Conservation (phyloP, 2,113 vertebrate genomes). For the Corvus cornix region DNA sequence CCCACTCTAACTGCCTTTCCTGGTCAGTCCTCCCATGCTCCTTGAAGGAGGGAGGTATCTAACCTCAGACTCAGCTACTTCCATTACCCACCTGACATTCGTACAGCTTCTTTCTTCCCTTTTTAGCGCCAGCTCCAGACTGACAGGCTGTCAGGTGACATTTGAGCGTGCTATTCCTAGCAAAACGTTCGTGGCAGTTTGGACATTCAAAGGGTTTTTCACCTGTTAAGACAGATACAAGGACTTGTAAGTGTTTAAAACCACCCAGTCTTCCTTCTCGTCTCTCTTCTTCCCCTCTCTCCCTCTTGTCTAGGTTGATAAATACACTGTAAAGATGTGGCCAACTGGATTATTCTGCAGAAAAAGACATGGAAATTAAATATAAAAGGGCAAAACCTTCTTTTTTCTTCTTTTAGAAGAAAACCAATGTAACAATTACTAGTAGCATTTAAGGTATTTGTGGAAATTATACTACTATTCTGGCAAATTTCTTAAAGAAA, state of each 20-base stretch:
- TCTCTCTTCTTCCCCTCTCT: neutral
- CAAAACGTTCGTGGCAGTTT: constrained; percentile 95
- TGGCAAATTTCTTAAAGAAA: neutral
- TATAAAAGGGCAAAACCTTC: neutral
- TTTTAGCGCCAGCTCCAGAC: constrained; percentile 94
- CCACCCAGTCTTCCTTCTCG: neutral
- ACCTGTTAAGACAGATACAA: constrained; percentile 75
- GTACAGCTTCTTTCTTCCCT: constrained; percentile 96
- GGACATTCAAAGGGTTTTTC: constrained; percentile 98
- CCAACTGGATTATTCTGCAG: neutral
- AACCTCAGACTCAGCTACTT: neutral
- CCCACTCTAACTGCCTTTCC: neutral
- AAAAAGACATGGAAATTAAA: neutral
- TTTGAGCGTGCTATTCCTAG: constrained; percentile 95
- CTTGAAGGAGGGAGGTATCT: neutral
- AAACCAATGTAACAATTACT: neutral
- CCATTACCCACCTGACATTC: constrained; percentile 92
- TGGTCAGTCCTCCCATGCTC: neutral
- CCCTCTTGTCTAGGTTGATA: neutral
- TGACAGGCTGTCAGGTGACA: constrained; percentile 96
- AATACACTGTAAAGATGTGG: neutral
- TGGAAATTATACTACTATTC: neutral
- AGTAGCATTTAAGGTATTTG: neutral
- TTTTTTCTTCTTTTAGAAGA: neutral
- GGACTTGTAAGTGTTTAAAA: neutral